A percentile compares a stretch with the other conserved stretches of the same genome.
These are phyloP conservation scores for Huso huso DNA, from an alignment of 2,797 vertebrate genomes.

Conservation along the genomic window DNA sequence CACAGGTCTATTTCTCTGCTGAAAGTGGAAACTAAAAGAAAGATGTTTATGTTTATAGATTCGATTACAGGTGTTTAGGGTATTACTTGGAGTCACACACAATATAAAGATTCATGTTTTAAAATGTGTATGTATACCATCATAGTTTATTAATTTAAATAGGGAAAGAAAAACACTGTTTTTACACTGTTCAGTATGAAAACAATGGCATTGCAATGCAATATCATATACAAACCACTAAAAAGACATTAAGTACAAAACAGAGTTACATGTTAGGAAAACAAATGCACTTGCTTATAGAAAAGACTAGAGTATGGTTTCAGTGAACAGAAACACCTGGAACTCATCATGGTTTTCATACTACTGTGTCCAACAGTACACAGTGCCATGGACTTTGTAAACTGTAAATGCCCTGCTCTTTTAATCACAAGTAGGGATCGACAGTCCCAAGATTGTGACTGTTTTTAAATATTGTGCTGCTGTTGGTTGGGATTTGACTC, in stretches of 20 bases:
- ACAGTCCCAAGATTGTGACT: neutral
- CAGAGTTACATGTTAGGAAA: slow-evolving; percentile 33
- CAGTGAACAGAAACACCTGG: slow-evolving; percentile 8
- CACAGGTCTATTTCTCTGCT: no score
- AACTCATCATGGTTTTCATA: neutral
- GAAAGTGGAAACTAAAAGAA: no score
- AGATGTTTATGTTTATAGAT: no score
- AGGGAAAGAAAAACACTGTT: slow-evolving; percentile 29
- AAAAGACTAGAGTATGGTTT: slow-evolving; percentile 12
- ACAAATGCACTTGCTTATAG: slow-evolving; percentile 18
- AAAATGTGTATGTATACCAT: slow-evolving; percentile 26
- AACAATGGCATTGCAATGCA: slow-evolving; percentile 42
- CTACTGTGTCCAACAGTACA: neutral
- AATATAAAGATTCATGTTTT: neutral
- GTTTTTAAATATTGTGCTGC: slow-evolving; percentile 1
- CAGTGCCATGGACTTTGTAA: neutral
- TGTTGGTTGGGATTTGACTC: neutral
- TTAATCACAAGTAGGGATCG: neutral
- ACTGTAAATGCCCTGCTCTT: slow-evolving; percentile 2
- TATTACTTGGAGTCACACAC: neutral
- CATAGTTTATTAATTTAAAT: slow-evolving; percentile 53
- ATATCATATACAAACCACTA: slow-evolving; percentile 55
- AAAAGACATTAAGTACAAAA: slow-evolving; percentile 51
- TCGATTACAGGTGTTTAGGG: neutral
- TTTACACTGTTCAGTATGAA: slow-evolving; percentile 38